Evolutionary conservation across 92 coral and sea anemone genomes (phyloP).

Genomic region (Epizoanthus stellaris): DNA sequence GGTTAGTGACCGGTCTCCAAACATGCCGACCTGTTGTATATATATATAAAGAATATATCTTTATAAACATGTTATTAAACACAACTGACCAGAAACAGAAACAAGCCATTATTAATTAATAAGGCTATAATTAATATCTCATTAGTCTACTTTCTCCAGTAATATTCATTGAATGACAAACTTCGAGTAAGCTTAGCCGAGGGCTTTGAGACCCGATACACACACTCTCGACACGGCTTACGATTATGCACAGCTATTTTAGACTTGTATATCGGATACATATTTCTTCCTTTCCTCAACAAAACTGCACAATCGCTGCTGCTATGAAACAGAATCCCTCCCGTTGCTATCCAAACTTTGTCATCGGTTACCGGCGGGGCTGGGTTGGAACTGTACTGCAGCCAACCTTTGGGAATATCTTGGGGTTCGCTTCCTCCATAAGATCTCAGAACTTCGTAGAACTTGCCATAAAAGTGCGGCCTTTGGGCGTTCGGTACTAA

Average conservation of each 20-base stretch:
- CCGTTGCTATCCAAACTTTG: slow-evolving; percentile 42
- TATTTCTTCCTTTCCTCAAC: slow-evolving; percentile 17
- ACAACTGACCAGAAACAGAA: too few species aligned
- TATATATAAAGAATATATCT: too few species aligned
- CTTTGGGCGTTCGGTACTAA: slow-evolving; percentile 13
- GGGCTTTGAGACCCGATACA: neutral
- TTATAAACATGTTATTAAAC: too few species aligned
- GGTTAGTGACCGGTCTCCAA: too few species aligned
- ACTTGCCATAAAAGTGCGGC: slow-evolving; percentile 38
- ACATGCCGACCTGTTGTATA: too few species aligned
- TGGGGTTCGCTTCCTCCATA: slow-evolving; percentile 16
- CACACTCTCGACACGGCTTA: slow-evolving; percentile 40
- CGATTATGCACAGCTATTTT: slow-evolving; percentile 27
- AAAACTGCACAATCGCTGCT: slow-evolving; percentile 36
- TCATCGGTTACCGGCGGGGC: slow-evolving; percentile 12
- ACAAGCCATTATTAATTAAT: too few species aligned
- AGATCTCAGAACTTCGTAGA: neutral
- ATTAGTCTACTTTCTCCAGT: slow-evolving; percentile 8
- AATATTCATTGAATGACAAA: slow-evolving; percentile 21
- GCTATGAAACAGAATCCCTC: slow-evolving; percentile 24
- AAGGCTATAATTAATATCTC: too few species aligned
- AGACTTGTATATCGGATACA: slow-evolving; percentile 40
- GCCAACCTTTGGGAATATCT: slow-evolving; percentile 44
- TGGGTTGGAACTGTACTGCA: slow-evolving; percentile 9
- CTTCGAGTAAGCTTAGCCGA: slow-evolving; percentile 26